phyloP scores from a whole-genome alignment of 2,797 vertebrate species.

The Sebastes iracundus region DNA sequence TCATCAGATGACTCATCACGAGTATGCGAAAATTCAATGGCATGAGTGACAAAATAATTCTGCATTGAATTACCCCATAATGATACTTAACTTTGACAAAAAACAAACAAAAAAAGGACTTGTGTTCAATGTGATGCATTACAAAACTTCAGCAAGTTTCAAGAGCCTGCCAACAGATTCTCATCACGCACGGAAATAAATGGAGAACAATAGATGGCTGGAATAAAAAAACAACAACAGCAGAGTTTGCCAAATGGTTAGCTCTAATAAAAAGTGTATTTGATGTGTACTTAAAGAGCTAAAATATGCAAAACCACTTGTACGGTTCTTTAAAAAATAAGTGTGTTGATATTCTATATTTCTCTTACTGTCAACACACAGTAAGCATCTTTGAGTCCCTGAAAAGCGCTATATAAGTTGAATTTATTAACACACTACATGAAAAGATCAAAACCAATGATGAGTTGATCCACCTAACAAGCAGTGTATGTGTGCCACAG shows the following conservation, averaged over 20 bases:
- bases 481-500: not conserved
- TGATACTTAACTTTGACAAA: not conserved
- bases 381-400: too few relatives aligned
- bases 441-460: not conserved
- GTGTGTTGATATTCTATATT: not conserved
- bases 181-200: not conserved
- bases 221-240: not conserved
- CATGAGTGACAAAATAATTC: not conserved
- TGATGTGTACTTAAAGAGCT: not conserved
- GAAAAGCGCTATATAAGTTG: too few relatives aligned
- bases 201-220: slow-evolving; percentile 7
- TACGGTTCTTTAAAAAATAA: not conserved
- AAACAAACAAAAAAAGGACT: not conserved
- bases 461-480: not conserved
- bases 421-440: not conserved
- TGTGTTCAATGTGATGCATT: not conserved
- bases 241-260: not conserved
- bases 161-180: slow-evolving; percentile 8
- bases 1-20: slow-evolving; percentile 7
- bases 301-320: not conserved
- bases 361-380: not conserved
- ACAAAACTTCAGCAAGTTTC: not conserved
- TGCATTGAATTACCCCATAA: not conserved
- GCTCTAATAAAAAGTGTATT: not conserved
- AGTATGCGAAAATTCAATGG: not conserved